These are phyloP conservation scores for Caenorhabditis panamensis DNA, from an alignment of 2,888 invertebrate genomes.

Conservation along the genomic window DNA sequence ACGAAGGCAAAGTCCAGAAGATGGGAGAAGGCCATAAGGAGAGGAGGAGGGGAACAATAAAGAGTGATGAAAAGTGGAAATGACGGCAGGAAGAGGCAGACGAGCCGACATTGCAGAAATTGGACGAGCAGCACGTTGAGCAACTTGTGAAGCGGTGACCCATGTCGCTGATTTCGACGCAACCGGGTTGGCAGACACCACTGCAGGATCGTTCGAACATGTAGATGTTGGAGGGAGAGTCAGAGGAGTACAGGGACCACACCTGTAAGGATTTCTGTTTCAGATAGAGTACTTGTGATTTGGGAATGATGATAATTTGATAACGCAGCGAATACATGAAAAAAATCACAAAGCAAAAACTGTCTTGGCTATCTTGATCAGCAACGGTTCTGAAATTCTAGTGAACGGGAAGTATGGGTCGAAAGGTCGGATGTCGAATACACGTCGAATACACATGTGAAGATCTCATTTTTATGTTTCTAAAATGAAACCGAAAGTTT, in stretches of 20 bases:
- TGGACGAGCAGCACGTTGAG: constrained; percentile 61
- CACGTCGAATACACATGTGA: too few species aligned
- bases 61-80: constrained; percentile 23
- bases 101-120: constrained; percentile 62
- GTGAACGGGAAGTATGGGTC: too few species aligned
- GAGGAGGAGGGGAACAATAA: not conserved
- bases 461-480: too few species aligned
- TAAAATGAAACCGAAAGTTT: too few species aligned
- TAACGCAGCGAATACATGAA: too few species aligned
- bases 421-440: too few species aligned
- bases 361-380: too few species aligned
- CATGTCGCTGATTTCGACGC: constrained; percentile 71
- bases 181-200: constrained; percentile 66
- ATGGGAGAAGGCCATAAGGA: constrained; percentile 4
- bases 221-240: constrained; percentile 57
- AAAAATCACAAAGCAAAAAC: too few species aligned
- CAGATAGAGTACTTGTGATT: not conserved
- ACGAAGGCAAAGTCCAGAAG: too few species aligned
- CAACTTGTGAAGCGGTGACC: constrained; percentile 70
- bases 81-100: not conserved
- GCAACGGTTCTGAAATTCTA: too few species aligned
- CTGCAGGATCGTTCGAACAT: constrained; percentile 70
- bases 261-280: constrained; percentile 59
- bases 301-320: too few species aligned
- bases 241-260: constrained; percentile 67